These are phyloP conservation scores for Rhynchophorus ferrugineus DNA, from an alignment of 1,140 invertebrate genomes.

Conservation along the genomic window DNA sequence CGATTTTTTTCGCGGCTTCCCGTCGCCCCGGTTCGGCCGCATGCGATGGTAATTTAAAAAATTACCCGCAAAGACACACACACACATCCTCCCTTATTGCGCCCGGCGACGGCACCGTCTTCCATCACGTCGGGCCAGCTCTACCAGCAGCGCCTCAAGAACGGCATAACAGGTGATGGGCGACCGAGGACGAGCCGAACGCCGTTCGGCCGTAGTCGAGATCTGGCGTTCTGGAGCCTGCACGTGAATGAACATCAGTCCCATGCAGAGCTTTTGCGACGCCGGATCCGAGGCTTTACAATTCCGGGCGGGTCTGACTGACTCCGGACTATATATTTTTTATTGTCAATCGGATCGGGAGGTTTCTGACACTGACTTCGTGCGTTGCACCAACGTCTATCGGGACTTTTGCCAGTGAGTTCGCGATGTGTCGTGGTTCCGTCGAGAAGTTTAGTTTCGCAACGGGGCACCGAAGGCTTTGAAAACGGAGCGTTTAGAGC, in stretches of 20 bases:
- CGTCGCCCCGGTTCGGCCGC: no score
- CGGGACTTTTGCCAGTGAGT: neutral
- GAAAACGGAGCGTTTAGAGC: no score
- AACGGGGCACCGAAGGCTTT: no score
- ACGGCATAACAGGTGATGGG: constrained; percentile 29
- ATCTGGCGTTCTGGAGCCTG: constrained; percentile 23
- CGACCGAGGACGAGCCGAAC: constrained; percentile 13
- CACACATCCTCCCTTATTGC: neutral
- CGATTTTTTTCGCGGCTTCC: no score
- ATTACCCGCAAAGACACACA: neutral
- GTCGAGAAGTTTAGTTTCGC: neutral
- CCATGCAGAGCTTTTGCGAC: constrained; percentile 22
- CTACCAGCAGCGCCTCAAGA: constrained; percentile 23
- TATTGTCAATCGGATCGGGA: constrained; percentile 2
- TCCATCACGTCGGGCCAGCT: constrained; percentile 5
- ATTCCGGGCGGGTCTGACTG: constrained; percentile 19
- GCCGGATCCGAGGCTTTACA: constrained; percentile 18
- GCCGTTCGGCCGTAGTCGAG: constrained; percentile 17
- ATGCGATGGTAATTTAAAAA: no score
- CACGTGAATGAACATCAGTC: constrained; percentile 29
- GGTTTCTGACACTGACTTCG: neutral
- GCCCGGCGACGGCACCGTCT: constrained; percentile 6
- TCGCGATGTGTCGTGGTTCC: neutral
- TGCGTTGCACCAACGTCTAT: neutral
- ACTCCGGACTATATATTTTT: constrained; percentile 17